Evolutionary conservation across 2,888 invertebrate species (phyloP), one percentile per base, ranked within the genome.

Genomic region (Phytoseiulus persimilis): DNA sequence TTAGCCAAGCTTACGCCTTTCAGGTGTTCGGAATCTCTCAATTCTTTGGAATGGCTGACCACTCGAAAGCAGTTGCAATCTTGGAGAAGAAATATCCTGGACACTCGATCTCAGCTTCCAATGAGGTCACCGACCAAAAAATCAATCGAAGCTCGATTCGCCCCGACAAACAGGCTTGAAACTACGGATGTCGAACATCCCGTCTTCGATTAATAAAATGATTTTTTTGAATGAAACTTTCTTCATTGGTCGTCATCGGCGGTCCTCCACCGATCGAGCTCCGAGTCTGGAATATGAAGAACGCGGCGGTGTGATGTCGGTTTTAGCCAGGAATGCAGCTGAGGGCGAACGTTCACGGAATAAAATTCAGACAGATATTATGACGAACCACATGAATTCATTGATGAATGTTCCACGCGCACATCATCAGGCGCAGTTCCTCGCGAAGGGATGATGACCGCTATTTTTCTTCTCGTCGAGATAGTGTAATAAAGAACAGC

Each of bases 31-130:
- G 87, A 6, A 33, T 87, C 32, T 87, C 87, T n/a, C 87, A 87
- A 31, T 87, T 32, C 87, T 87, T 87, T n/a, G 87, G 87, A 6
- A 87, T 87, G 87, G 87, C 87, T 87, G 87, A 87, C 39, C 87
- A 87, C 87, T 33, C 32, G n/a, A 87, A 87, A 33, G 87, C 87
- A 1, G 87, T 87, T 28, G 87, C 87, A 0, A 87, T 87, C 39
- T 87, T 87, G 87, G 32, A 31, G 39, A 87, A 87, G 33, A 33
- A 87, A 45, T 87, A 87, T 23, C 39, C 87, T 14, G 87, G 87
- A 28, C 87, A 87, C 45, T 87, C 87, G 39, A 33, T 87, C 33
- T 87, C 87, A 14, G 31, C 87, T 32, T 87, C 87, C 11, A 87
- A 87, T 23, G 87, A 87, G 87, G 87, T 87, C 45, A 87, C 87